Evolutionary conservation across 1,140 invertebrate species (phyloP).

Genomic region (Drosophila pseudoobscura): DNA sequence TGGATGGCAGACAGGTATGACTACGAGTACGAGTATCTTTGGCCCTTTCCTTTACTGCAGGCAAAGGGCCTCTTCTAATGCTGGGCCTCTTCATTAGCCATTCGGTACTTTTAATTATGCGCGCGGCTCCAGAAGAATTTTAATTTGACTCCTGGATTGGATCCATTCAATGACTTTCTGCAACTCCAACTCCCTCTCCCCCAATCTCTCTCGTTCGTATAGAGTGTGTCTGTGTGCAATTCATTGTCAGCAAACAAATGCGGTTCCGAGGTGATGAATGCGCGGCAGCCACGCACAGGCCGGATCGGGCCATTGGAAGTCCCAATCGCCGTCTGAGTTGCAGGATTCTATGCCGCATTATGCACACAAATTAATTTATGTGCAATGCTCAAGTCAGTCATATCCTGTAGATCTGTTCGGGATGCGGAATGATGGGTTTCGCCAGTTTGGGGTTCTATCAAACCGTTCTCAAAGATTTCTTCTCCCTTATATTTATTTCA

Average conservation of each 20-base stretch:
- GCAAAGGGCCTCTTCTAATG: slow-evolving; percentile 50
- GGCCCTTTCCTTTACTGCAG: too few relatives aligned
- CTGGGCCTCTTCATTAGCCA: slow-evolving; percentile 67
- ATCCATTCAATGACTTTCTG: too few relatives aligned
- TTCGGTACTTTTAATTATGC: slow-evolving; percentile 70
- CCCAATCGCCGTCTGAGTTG: background rate
- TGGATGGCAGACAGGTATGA: background rate
- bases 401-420: too few relatives aligned
- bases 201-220: too few relatives aligned
- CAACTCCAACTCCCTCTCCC: too few relatives aligned
- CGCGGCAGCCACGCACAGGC: slow-evolving; percentile 66
- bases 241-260: slow-evolving; percentile 83
- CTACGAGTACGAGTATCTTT: too few relatives aligned
- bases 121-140: slow-evolving; percentile 57
- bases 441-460: too few relatives aligned
- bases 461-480: too few relatives aligned
- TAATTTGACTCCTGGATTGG: slow-evolving; percentile 54
- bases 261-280: slow-evolving; percentile 75
- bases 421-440: too few relatives aligned
- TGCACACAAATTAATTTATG: slow-evolving; percentile 80
- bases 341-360: slow-evolving; percentile 72
- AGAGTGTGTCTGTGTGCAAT: slow-evolving; percentile 56
- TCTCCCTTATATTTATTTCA: too few relatives aligned
- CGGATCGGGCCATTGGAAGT: too few relatives aligned
- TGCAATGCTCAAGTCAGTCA: slow-evolving; percentile 21